Percentiles rank a stretch among this genome's conserved stretches.
These are phyloP conservation scores for Stichodactyla helianthus DNA, from an alignment of 64 coral and sea anemone genomes.

Conservation along the genomic window DNA sequence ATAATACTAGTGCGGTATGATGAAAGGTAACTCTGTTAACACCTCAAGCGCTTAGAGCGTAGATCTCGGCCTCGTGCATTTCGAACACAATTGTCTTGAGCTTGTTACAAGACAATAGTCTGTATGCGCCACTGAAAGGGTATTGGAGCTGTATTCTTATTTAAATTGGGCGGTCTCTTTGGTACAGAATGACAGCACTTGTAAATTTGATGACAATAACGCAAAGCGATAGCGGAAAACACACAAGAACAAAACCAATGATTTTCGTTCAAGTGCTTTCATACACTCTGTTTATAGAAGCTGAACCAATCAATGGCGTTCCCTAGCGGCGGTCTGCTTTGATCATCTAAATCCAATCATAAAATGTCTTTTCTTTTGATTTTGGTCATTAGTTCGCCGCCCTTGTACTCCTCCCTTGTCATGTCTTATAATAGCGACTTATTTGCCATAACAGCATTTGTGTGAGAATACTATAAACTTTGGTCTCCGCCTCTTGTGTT, in stretches of 20 bases:
- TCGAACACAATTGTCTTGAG: constrained; percentile 83
- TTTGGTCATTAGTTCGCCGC: constrained; percentile 99
- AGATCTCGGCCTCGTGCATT: constrained; percentile 87
- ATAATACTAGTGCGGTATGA: constrained; percentile 65
- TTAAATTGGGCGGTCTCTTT: constrained; percentile 99
- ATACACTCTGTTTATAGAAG: constrained; percentile 87
- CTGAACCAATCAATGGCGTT: constrained; percentile 66
- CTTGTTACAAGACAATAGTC: constrained; percentile 97
- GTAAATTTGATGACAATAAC: constrained; percentile 91
- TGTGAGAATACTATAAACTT: constrained; percentile 93
- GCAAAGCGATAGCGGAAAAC: constrained; percentile 89
- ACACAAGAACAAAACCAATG: constrained; percentile 99
- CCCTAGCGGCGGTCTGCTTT: constrained; percentile 67
- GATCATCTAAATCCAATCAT: constrained; percentile 96
- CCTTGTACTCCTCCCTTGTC: constrained; percentile 94
- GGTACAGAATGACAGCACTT: constrained; percentile 92
- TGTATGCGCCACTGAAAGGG: constrained; percentile 90
- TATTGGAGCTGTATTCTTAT: constrained; percentile 94
- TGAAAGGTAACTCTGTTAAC: constrained; percentile 88
- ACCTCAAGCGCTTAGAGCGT: constrained; percentile 74
- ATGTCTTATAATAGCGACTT: constrained; percentile 99
- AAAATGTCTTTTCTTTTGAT: constrained; percentile 99
- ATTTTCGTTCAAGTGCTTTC: constrained; percentile 92
- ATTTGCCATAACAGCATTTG: constrained; percentile 99
- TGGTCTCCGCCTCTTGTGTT: constrained; percentile 84